Conservation (phyloP, 2,797 vertebrate genomes). For the Todus mexicanus region DNA sequence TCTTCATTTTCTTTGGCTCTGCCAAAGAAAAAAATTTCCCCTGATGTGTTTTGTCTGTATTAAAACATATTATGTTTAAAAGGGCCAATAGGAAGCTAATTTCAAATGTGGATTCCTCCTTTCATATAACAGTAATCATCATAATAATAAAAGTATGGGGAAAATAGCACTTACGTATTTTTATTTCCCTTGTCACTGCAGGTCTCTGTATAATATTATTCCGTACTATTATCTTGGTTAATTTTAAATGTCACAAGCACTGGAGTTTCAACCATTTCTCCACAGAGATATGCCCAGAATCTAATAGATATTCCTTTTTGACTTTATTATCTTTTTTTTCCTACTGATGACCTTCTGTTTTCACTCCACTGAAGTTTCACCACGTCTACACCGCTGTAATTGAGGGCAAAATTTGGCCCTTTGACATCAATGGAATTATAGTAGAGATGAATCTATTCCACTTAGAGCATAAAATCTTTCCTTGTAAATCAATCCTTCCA, state of each 20-base stretch:
- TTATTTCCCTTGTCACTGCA: slow-evolving; percentile 49
- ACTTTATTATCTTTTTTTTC: neutral
- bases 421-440: slow-evolving; percentile 43
- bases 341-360: neutral
- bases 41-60: neutral
- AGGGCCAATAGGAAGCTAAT: slow-evolving; percentile 28
- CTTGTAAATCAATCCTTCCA: slow-evolving; percentile 70
- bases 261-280: neutral
- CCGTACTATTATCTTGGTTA: slow-evolving; percentile 10
- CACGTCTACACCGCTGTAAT: neutral
- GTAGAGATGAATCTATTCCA: slow-evolving; percentile 39
- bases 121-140: slow-evolving; percentile 13
- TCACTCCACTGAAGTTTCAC: neutral
- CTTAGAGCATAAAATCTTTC: slow-evolving; percentile 67
- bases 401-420: slow-evolving; percentile 44
- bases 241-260: slow-evolving; percentile 15
- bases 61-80: slow-evolving; percentile 1
- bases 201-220: slow-evolving; percentile 14
- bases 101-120: neutral
- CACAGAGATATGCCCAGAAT: neutral
- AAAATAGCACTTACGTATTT: slow-evolving; percentile 23
- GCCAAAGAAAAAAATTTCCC: neutral
- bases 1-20: neutral
- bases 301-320: slow-evolving; percentile 6
- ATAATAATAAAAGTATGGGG: slow-evolving; percentile 22